Conservation (phyloP, 2,888 invertebrate genomes). For the Caenorhabditis sinica region DNA sequence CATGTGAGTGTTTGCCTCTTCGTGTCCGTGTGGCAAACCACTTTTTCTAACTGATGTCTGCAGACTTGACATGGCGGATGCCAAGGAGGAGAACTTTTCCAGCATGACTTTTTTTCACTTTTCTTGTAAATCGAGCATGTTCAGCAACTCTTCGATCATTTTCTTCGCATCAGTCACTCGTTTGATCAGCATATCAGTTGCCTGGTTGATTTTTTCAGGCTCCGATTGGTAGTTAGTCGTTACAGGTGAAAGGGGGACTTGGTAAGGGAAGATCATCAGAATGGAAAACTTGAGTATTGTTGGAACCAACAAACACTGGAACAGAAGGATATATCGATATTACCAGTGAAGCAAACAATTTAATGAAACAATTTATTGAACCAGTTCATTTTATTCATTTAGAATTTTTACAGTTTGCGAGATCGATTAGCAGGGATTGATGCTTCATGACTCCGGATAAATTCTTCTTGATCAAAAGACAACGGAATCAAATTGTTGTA, state of each 20-base stretch:
- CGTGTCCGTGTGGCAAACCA: constrained; percentile 66
- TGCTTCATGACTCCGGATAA: constrained; percentile 49
- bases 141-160: constrained; percentile 72
- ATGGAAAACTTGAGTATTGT: too few relatives aligned
- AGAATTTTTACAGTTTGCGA: constrained; percentile 17
- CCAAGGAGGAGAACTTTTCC: constrained; percentile 77
- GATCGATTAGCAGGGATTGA: constrained; percentile 15
- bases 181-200: constrained; percentile 67
- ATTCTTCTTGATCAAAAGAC: constrained; percentile 63
- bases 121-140: constrained; percentile 73
- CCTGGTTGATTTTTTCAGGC: constrained; percentile 62
- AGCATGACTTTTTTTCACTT: constrained; percentile 79
- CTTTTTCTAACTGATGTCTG: constrained; percentile 74
- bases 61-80: constrained; percentile 74
- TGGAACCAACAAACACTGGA: too few relatives aligned
- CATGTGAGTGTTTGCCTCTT: too few relatives aligned
- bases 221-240: constrained; percentile 60
- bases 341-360: constrained; percentile 1
- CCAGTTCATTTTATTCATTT: too few relatives aligned
- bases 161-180: constrained; percentile 71
- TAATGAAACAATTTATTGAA: constrained; percentile 23
- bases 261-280: constrained; percentile 18
- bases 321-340: not conserved
- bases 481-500: constrained; percentile 59
- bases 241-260: constrained; percentile 26